phyloP scores from a whole-genome alignment of 2,797 vertebrate genomes.

The Graptemys geographica region DNA sequence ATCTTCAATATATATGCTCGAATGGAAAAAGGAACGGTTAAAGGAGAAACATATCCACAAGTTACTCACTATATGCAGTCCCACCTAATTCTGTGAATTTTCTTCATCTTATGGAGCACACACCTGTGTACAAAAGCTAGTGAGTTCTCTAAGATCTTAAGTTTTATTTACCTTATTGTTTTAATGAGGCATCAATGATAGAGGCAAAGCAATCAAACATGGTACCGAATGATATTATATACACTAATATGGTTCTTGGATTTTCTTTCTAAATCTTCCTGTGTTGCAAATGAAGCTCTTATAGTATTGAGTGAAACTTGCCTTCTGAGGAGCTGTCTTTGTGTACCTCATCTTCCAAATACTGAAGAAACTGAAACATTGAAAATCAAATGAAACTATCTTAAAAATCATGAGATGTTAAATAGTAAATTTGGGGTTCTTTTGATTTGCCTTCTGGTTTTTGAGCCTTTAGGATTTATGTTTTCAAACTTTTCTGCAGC shows the following conservation, averaged over 20 bases:
- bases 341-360: background rate
- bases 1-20: background rate
- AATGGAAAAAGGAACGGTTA: background rate
- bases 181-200: background rate
- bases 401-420: slow-evolving; percentile 42
- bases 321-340: background rate
- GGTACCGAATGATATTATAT: background rate
- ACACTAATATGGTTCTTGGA: background rate
- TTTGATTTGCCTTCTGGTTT: background rate
- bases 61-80: background rate
- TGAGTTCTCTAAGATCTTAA: background rate
- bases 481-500: slow-evolving; percentile 28
- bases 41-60: background rate
- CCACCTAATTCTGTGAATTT: background rate
- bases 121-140: background rate
- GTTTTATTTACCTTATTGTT: background rate
- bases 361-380: background rate
- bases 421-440: slow-evolving; percentile 19
- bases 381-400: background rate
- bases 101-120: background rate
- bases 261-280: slow-evolving; percentile 32
- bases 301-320: accelerated
- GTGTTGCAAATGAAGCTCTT: background rate
- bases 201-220: slow-evolving; percentile 4
- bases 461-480: slow-evolving; percentile 4